A percentile compares a stretch with the other conserved stretches of the same genome.
These are phyloP conservation scores for Tachyglossus aculeatus DNA, from an alignment of 2,797 vertebrate genomes.

Conservation along the genomic window DNA sequence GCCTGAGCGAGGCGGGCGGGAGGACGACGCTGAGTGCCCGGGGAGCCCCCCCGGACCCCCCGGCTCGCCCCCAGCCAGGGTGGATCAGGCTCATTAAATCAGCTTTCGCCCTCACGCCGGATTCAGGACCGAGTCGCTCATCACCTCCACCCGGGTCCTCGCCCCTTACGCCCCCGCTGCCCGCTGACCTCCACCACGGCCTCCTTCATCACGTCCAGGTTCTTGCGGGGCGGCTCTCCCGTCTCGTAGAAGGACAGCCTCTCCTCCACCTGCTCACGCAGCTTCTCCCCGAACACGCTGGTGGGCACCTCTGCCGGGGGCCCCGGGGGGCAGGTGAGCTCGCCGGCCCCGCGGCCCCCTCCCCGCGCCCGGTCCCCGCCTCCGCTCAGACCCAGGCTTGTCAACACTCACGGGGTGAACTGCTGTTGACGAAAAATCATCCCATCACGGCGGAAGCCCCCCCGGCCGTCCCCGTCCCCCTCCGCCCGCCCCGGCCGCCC, in stretches of 20 bases:
- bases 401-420: constrained; percentile 82
- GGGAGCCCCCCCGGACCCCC: background rate
- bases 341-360: background rate
- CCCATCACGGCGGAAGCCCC: constrained; percentile 84
- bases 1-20: constrained; percentile 73
- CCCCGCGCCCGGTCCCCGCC: background rate
- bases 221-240: constrained; percentile 89
- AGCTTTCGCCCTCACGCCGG: constrained; percentile 83
- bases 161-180: accelerated
- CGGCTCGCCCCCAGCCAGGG: background rate
- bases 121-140: constrained; percentile 81
- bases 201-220: constrained; percentile 95
- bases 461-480: background rate
- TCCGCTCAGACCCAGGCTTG: constrained; percentile 81
- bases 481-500: background rate
- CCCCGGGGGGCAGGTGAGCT: background rate
- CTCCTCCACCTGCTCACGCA: constrained; percentile 93
- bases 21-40: accelerated
- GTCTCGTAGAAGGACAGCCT: constrained; percentile 93
- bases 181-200: constrained; percentile 84
- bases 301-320: constrained; percentile 85
- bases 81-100: constrained; percentile 99
- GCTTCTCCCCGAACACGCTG: constrained; percentile 89
- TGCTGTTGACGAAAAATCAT: constrained; percentile 99
- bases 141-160: constrained; percentile 77